phyloP scores from a whole-genome alignment of 92 coral and sea anemone species.

The Phymanthus crucifer region DNA sequence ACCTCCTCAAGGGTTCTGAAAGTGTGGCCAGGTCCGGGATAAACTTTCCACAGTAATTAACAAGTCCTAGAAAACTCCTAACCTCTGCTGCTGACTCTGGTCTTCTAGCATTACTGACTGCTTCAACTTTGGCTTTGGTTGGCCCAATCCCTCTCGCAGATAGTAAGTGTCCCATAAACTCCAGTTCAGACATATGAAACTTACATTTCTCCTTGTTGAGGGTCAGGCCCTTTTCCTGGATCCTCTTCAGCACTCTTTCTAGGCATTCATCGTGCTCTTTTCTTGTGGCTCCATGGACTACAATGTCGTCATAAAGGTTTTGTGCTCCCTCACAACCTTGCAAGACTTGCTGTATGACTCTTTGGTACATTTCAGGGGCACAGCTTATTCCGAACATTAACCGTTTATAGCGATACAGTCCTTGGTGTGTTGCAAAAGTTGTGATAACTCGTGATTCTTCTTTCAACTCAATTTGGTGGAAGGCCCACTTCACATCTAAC shows the following conservation, averaged over 20 bases:
- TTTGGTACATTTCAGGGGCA: neutral
- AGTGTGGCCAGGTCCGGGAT: constrained; percentile 46
- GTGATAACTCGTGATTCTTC: neutral
- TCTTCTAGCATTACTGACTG: constrained; percentile 46
- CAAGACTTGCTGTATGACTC: neutral
- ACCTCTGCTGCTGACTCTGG: constrained; percentile 59
- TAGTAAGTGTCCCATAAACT: constrained; percentile 49
- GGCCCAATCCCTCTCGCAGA: constrained; percentile 58
- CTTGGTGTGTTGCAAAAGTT: neutral
- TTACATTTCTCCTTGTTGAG: constrained; percentile 53
- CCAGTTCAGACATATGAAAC: constrained; percentile 45
- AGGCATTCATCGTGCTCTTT: constrained; percentile 59
- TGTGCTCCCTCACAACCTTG: neutral
- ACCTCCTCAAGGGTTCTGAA: constrained; percentile 34
- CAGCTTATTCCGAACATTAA: neutral
- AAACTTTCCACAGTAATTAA: constrained; percentile 43
- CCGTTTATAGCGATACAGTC: neutral
- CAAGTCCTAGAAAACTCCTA: constrained; percentile 52
- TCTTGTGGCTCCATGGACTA: neutral
- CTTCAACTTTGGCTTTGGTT: constrained; percentile 44
- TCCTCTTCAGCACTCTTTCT: constrained; percentile 26
- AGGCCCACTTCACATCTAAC: no score
- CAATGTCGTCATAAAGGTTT: neutral
- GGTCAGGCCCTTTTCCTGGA: constrained; percentile 32
- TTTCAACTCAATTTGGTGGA: neutral